Evolutionary conservation across 2,113 vertebrate genomes (phyloP).

Genomic region (Pollachius pollachius): DNA sequence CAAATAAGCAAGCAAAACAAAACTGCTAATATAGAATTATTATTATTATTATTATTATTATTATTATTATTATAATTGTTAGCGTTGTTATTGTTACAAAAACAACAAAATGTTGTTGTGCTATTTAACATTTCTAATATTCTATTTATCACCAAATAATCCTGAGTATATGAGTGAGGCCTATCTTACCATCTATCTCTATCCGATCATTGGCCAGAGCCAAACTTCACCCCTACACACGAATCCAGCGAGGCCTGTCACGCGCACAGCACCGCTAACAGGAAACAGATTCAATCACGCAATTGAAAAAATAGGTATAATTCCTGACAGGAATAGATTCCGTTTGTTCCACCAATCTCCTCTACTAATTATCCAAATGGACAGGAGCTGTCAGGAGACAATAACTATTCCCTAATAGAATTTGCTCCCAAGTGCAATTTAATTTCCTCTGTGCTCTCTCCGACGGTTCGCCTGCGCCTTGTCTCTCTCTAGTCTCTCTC

Average conservation of each 20-base stretch:
- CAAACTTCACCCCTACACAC: slow-evolving; percentile 10
- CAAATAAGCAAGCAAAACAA: not conserved
- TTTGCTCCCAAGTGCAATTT: slow-evolving; percentile 98
- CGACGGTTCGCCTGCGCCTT: slow-evolving; percentile 52
- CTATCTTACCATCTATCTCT: too few species aligned
- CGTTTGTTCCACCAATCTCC: slow-evolving; percentile 72
- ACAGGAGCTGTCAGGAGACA: slow-evolving; percentile 83
- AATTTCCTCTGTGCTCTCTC: slow-evolving; percentile 84
- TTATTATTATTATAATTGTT: not conserved
- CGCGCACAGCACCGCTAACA: slow-evolving; percentile 28
- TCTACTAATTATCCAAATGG: slow-evolving; percentile 93
- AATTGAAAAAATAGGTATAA: slow-evolving; percentile 57
- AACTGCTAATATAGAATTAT: not conserved
- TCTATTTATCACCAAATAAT: not conserved
- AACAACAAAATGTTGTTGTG: not conserved
- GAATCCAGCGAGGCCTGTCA: slow-evolving; percentile 52
- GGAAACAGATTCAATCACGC: slow-evolving; percentile 63
- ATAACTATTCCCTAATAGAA: slow-evolving; percentile 94
- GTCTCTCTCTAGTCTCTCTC: slow-evolving; percentile 37
- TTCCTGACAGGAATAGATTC: slow-evolving; percentile 64
- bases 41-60: not conserved
- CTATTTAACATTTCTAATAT: not conserved
- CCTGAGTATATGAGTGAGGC: not conserved
- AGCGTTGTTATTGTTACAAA: not conserved
- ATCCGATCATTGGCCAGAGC: too few species aligned